Evolutionary conservation across 2,888 invertebrate species (phyloP), one percentile per base, ranked within the genome.

Genomic region (Phortica magna): DNA sequence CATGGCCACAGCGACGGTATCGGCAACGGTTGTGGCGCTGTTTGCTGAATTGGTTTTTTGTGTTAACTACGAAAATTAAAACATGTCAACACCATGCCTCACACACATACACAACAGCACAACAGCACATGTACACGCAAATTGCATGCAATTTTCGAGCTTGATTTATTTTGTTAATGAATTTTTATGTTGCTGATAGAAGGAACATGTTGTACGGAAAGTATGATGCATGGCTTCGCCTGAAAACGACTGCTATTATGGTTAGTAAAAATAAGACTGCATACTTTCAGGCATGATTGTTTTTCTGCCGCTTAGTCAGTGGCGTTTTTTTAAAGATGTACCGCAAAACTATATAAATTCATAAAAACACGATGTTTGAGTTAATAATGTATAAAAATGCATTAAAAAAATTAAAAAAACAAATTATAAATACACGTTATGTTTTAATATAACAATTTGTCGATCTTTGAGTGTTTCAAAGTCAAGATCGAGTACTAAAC

Each of bases 11-110:
- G 31, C 2, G 31, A 31, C 1, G 68, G 42, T 68, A 1, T 14
- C 48, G 48, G 9, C 61, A 19, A 19, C 7, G 19, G 17, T 19
- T 19, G 22, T 19, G 7, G 61, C 61, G 19, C 7, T 19, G 61
- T n/a, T n/a, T 61, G 17, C 9, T 22, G 61, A 61, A 61, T 61
- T 61, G 67, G 48, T 43, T 43, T 41, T 42, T 31, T 43, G 7
- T 68, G 42, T 68, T 43, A 68, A 68, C 48, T 68, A 19, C 48
- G 68, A 68, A 68, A 68, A 68, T 68, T 68, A 68, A 68, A 68
- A 68, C 19, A 42, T 68, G 68, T 68, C 68, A 68, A 43, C 68
- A 43, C 17, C 59, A 59, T 59, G 31, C 31, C 31, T 2, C 31
- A 31, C 31, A 31, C 55, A 55, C 17, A 14, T n/a, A 17, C 55